Percentiles rank a stretch among this genome's conserved stretches.
These are phyloP conservation scores for Poeciliopsis prolifica DNA, from an alignment of 2,113 vertebrate species.

Conservation along the genomic window DNA sequence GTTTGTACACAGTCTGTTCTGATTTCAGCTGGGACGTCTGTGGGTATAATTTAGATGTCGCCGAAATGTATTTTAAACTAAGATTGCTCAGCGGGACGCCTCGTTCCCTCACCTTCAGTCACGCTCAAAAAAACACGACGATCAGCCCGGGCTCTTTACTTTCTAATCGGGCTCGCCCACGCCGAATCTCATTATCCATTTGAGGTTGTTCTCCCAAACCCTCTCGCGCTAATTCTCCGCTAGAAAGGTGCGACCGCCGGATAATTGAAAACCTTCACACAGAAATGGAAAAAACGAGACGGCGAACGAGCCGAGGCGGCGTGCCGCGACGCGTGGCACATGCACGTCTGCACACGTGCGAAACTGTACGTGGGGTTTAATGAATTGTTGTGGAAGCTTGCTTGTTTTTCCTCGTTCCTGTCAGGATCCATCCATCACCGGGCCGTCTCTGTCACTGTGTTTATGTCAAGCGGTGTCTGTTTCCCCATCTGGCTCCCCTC, in stretches of 20 bases:
- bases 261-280: conserved; percentile 67
- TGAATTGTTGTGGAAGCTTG: conserved; percentile 22
- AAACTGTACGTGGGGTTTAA: conserved; percentile 2
- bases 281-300: conserved; percentile 38
- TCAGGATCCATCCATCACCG: conserved; percentile 32
- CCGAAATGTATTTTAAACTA: background rate
- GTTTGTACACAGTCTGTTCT: background rate
- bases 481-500: background rate
- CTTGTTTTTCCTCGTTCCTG: background rate
- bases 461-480: conserved; percentile 31
- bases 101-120: conserved; percentile 6
- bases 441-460: conserved; percentile 9
- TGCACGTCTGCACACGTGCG: background rate
- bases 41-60: background rate
- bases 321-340: conserved; percentile 5
- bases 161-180: conserved; percentile 24
- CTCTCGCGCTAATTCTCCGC: conserved; percentile 45
- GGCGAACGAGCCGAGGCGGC: conserved; percentile 33
- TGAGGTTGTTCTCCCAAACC: conserved; percentile 6
- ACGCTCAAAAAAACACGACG: conserved; percentile 7
- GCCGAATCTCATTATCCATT: conserved; percentile 55
- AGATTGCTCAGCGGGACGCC: background rate
- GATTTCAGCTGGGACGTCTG: background rate
- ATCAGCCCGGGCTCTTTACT: conserved; percentile 16
- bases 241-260: conserved; percentile 32